phyloP scores from a whole-genome alignment of 92 coral and sea anemone genomes.

The Pocillopora grandis region DNA sequence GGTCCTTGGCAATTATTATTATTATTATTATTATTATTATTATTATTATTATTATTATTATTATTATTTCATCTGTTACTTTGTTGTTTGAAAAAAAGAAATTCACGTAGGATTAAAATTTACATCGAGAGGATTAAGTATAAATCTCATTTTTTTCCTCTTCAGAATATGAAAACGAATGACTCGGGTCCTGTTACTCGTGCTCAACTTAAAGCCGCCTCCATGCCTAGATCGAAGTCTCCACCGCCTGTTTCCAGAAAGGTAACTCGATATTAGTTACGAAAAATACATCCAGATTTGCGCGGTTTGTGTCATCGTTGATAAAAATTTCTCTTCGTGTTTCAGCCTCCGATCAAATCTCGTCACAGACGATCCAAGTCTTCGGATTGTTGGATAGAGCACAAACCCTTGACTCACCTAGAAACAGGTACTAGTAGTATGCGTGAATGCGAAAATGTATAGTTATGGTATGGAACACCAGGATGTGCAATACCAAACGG shows the following conservation, averaged over 20 bases:
- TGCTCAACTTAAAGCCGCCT: slow-evolving; percentile 64
- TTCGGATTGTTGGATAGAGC: slow-evolving; percentile 95
- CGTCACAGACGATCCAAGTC: slow-evolving; percentile 94
- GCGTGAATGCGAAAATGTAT: no score
- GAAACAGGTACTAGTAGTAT: slow-evolving; percentile 75
- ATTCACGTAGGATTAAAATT: no score
- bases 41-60: no score
- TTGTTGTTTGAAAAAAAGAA: no score
- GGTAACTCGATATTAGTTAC: slow-evolving; percentile 43
- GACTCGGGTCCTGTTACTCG: slow-evolving; percentile 63
- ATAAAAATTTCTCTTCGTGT: background rate
- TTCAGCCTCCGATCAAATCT: slow-evolving; percentile 81
- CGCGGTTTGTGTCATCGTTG: background rate
- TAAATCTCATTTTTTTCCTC: background rate
- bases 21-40: no score
- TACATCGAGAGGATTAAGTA: no score
- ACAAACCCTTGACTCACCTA: slow-evolving; percentile 83
- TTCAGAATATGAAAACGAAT: slow-evolving; percentile 69
- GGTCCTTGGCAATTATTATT: no score
- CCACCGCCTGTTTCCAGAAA: slow-evolving; percentile 93
- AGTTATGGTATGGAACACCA: no score
- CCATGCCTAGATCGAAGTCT: slow-evolving; percentile 78
- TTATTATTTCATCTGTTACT: no score
- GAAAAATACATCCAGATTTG: background rate
- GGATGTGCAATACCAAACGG: no score